phyloP scores from a whole-genome alignment of 2,113 vertebrate genomes.

The Tympanuchus pallidicinctus region DNA sequence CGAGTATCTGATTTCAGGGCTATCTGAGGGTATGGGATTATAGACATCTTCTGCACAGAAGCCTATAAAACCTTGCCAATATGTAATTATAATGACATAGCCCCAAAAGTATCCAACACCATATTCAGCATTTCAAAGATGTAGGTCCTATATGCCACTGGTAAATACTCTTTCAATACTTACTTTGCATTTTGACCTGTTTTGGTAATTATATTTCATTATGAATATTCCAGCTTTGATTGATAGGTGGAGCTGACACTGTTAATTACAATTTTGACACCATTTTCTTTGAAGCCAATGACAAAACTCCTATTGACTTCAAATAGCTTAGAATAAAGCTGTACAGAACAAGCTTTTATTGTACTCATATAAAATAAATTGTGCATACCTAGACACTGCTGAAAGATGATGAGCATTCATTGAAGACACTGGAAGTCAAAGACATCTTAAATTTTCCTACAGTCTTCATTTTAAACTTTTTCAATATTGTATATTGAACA shows the following conservation, averaged over 20 bases:
- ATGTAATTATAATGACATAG: not conserved
- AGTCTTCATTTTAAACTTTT: not conserved
- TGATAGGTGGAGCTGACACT: not conserved
- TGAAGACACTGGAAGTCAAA: not conserved
- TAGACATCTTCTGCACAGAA: not conserved
- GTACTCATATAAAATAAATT: not conserved
- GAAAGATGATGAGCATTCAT: not conserved
- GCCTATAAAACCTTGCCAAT: not conserved
- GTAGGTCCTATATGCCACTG: not conserved
- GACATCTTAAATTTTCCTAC: not conserved
- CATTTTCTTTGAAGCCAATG: conserved; percentile 13
- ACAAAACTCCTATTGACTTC: conserved; percentile 26
- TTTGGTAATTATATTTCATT: conserved; percentile 1
- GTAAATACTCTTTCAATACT: not conserved
- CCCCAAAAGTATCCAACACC: not conserved
- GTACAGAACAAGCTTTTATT: not conserved
- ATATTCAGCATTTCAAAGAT: not conserved
- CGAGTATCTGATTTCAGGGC: not conserved
- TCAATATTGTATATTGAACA: not conserved
- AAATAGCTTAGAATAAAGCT: not conserved
- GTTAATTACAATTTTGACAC: conserved; percentile 39
- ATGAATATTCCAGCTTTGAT: not conserved
- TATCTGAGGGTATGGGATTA: not conserved
- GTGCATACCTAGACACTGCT: not conserved
- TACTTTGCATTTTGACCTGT: not conserved